These are phyloP conservation scores for Scylla paramamosain DNA, from an alignment of 1,140 invertebrate species.

Conservation along the genomic window DNA sequence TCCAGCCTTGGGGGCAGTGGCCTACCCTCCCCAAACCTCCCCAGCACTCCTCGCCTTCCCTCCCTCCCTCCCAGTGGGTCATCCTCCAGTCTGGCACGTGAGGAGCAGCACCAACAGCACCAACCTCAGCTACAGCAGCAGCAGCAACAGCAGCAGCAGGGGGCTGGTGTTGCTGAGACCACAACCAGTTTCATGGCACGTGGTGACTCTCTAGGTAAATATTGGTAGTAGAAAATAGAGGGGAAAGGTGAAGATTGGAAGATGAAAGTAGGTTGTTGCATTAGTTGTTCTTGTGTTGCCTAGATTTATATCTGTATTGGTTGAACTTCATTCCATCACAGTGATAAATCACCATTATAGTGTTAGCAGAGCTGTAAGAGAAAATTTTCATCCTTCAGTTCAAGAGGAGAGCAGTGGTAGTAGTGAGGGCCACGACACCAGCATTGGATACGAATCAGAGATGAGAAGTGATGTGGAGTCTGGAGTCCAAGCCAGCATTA, in stretches of 20 bases:
- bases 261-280: too few relatives aligned
- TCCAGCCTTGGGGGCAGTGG: conserved; percentile 54
- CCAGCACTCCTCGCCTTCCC: conserved; percentile 57
- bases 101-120: background rate
- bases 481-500: conserved; percentile 65
- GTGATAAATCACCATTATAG: too few relatives aligned
- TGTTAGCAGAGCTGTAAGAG: too few relatives aligned
- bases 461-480: conserved; percentile 70
- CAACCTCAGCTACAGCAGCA: background rate
- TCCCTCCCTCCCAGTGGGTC: conserved; percentile 63
- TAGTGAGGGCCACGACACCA: conserved; percentile 71
- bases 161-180: conserved; percentile 40
- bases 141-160: background rate
- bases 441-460: conserved; percentile 70
- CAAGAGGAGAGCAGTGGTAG: conserved; percentile 67
- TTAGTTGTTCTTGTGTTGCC: too few relatives aligned
- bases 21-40: conserved; percentile 67
- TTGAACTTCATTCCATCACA: too few relatives aligned
- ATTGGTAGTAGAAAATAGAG: background rate
- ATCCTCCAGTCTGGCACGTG: conserved; percentile 27
- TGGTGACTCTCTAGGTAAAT: conserved; percentile 69
- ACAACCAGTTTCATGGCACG: conserved; percentile 69
- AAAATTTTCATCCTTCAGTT: background rate
- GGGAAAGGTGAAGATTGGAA: too few relatives aligned
- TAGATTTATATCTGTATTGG: too few relatives aligned